Evolutionary conservation across 2,113 vertebrate genomes (phyloP), one percentile per base, ranked within the genome.

Genomic region (Hemiprocne comata): DNA sequence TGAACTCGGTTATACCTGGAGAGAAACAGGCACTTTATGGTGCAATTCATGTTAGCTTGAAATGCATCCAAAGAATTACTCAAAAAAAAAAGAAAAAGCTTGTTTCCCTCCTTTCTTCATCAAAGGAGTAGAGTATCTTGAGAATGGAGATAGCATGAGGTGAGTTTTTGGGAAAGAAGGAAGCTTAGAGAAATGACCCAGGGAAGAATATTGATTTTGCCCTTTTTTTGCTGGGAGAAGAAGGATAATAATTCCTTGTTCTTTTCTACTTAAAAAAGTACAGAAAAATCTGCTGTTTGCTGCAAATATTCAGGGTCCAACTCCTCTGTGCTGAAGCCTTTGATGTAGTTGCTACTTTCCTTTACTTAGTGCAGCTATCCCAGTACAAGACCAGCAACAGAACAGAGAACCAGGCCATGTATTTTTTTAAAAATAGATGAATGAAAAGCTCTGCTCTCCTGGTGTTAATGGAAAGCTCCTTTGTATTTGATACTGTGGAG

Each of bases 391-490:
- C 13, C 54, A 95, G 25, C 36, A 92, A 61, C 7, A 89, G 60
- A 93, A 92, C 0, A 91, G 72, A 89, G 66, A 89, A 81, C 14
- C 12, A 85, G 64, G 62, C 65, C 36, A 44, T 15, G n/a, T 20
- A 28, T 74, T 62, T 80, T 91, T 46, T 15, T 26, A 90, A 95
- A 85, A 61, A 34, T 15, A 91, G 64, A 72, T 88, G 26, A 95
- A 95, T 93, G 86, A 80, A 94, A 96, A 96, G 19, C 36, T 33
- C 24, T 38, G 87, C 34, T 92, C 67, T 94, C 84, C 88, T 81
- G 86, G 72, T 91, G 81, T 82, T 96, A 93, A 95, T 94, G 81
- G 89, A 94, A 95, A 54, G 34, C 42, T 90, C 91, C 81, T 95
- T 95, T 94, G 81, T 84, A 48, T 95, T 94, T 95, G 92, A 79